Percentiles rank a stretch among this genome's conserved stretches.
These are phyloP conservation scores for Pseudolaguvia tuberculata DNA, from an alignment of 2,113 vertebrate species.

Conservation along the genomic window DNA sequence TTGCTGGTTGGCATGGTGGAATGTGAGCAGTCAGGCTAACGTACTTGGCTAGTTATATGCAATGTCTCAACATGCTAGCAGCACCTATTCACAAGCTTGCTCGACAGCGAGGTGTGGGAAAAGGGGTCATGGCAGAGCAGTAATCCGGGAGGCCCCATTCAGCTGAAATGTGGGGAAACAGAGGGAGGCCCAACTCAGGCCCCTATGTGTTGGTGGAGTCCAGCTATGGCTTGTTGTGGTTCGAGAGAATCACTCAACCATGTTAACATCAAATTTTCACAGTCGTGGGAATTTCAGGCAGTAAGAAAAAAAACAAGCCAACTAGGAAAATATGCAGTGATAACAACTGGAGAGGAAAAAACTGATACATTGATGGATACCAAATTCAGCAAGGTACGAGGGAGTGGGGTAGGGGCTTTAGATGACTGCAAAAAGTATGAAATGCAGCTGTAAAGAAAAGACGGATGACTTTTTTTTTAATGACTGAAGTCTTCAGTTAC, in stretches of 20 bases:
- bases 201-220: background rate
- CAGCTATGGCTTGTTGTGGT: background rate
- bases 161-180: background rate
- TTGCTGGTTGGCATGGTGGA: background rate
- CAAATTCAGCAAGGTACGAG: no score
- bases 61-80: background rate
- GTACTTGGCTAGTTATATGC: background rate
- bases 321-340: background rate
- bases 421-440: no score
- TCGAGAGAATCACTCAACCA: background rate
- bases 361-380: background rate
- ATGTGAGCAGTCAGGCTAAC: background rate
- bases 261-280: background rate
- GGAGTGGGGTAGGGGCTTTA: no score
- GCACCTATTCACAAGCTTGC: background rate
- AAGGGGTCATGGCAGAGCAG: constrained; percentile 1
- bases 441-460: no score
- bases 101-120: background rate
- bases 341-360: background rate
- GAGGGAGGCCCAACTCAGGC: background rate
- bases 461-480: no score
- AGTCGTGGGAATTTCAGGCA: background rate
- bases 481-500: no score
- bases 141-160: constrained; percentile 13
- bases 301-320: background rate